Percentiles rank a stretch among this genome's conserved stretches.
Evolutionary conservation across 2,113 vertebrate species (phyloP).

Genomic region (Morone chrysops): DNA sequence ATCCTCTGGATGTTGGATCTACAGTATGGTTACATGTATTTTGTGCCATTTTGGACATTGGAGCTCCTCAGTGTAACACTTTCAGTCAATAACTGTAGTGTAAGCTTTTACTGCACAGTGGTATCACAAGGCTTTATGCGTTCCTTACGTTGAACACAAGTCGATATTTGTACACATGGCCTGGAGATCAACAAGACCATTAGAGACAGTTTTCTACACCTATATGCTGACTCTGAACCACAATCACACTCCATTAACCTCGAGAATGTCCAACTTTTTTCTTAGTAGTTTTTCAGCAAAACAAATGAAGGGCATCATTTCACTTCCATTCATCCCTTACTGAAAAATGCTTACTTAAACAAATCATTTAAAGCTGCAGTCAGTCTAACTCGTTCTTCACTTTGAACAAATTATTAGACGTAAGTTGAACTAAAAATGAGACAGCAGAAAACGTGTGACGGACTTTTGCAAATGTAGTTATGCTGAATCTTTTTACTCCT

Average conservation of each 20-base stretch:
- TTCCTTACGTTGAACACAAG: slow-evolving; percentile 41
- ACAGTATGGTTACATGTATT: not conserved
- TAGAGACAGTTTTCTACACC: slow-evolving; percentile 45
- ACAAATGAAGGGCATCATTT: slow-evolving; percentile 52
- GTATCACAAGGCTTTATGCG: slow-evolving; percentile 11
- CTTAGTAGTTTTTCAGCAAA: slow-evolving; percentile 51
- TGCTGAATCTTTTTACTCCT: not conserved
- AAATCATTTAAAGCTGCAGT: not conserved
- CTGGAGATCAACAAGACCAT: slow-evolving; percentile 59
- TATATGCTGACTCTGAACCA: slow-evolving; percentile 56
- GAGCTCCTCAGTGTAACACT: not conserved
- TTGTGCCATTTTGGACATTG: not conserved
- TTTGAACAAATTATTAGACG: not conserved
- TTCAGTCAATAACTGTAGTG: slow-evolving; percentile 7
- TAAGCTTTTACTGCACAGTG: not conserved
- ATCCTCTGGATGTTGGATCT: not conserved
- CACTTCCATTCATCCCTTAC: not conserved
- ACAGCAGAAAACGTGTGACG: no score
- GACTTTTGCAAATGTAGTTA: not conserved
- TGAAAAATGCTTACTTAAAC: not conserved
- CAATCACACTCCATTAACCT: slow-evolving; percentile 61
- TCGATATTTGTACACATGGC: slow-evolving; percentile 42
- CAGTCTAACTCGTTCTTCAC: not conserved
- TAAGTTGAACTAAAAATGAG: not conserved
- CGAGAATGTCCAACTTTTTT: slow-evolving; percentile 25